These are phyloP conservation scores for Tinea trinotella DNA, from an alignment of 2,888 invertebrate genomes.

Conservation along the genomic window DNA sequence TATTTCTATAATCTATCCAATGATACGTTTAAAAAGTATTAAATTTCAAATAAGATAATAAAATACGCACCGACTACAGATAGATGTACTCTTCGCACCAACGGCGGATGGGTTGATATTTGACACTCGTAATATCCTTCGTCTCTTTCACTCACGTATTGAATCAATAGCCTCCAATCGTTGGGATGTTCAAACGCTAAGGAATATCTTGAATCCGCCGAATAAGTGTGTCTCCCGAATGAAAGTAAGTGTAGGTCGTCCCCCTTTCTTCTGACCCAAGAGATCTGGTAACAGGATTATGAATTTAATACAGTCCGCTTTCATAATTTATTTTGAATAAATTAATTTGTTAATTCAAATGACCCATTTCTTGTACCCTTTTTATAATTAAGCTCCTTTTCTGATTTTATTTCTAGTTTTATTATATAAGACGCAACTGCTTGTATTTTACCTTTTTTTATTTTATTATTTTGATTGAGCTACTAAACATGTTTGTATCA, in stretches of 20 bases:
- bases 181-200: conserved; percentile 80
- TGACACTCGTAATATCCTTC: conserved; percentile 86
- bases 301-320: background rate
- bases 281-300: conserved; percentile 54
- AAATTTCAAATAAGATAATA: too few relatives aligned
- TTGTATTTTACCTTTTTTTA: too few relatives aligned
- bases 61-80: conserved; percentile 78
- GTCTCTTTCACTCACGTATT: conserved; percentile 81
- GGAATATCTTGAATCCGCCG: conserved; percentile 77
- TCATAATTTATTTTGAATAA: background rate
- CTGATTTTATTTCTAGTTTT: too few relatives aligned
- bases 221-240: conserved; percentile 76
- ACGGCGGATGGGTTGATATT: conserved; percentile 83
- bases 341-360: too few relatives aligned
- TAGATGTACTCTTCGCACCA: conserved; percentile 78
- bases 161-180: conserved; percentile 82
- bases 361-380: too few relatives aligned
- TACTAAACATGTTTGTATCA: too few relatives aligned
- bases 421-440: too few relatives aligned
- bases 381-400: too few relatives aligned
- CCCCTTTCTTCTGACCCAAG: conserved; percentile 79
- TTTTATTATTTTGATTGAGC: too few relatives aligned
- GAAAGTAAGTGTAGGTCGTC: conserved; percentile 79
- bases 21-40: too few relatives aligned
- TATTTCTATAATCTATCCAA: too few relatives aligned